Conservation (phyloP, 2,797 vertebrate species). For the Botia kubotai region DNA sequence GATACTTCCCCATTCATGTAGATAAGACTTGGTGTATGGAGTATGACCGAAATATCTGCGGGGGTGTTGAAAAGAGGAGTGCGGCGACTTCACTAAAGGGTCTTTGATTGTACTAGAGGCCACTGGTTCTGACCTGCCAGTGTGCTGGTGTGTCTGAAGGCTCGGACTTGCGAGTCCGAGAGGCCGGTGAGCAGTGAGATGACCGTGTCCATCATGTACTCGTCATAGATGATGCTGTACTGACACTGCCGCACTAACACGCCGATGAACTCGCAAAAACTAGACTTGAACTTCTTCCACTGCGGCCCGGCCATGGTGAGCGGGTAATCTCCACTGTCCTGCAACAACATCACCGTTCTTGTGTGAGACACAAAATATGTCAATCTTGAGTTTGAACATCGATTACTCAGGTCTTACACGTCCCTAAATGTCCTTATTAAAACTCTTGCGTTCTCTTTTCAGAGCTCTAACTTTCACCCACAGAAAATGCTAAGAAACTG, state of each 20-base stretch:
- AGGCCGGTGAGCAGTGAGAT: constrained; percentile 98
- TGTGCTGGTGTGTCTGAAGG: constrained; percentile 99
- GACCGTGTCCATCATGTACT: constrained; percentile 99
- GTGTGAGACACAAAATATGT: neutral
- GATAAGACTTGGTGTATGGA: no score
- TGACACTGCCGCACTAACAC: constrained; percentile 98
- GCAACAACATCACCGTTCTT: constrained; percentile 56
- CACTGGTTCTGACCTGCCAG: constrained; percentile 88
- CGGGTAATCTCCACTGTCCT: constrained; percentile 99
- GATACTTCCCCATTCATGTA: no score
- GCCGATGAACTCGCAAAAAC: constrained; percentile 99
- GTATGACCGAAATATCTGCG: no score
- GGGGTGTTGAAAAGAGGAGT: no score
- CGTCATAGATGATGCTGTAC: constrained; percentile 99
- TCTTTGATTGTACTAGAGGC: neutral
- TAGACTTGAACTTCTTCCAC: constrained; percentile 99
- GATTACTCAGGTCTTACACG: no score
- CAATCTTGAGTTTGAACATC: no score
- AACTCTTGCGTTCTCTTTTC: neutral
- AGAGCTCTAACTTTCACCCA: neutral
- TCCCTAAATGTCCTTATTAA: neutral
- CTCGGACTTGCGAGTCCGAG: constrained; percentile 98
- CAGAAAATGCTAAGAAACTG: neutral
- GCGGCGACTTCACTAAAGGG: no score
- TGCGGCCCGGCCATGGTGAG: constrained; percentile 98